Base-by-base conservation (phyloP, 2,113 vertebrate species). In the Pachycephala philippinensis region DNA sequence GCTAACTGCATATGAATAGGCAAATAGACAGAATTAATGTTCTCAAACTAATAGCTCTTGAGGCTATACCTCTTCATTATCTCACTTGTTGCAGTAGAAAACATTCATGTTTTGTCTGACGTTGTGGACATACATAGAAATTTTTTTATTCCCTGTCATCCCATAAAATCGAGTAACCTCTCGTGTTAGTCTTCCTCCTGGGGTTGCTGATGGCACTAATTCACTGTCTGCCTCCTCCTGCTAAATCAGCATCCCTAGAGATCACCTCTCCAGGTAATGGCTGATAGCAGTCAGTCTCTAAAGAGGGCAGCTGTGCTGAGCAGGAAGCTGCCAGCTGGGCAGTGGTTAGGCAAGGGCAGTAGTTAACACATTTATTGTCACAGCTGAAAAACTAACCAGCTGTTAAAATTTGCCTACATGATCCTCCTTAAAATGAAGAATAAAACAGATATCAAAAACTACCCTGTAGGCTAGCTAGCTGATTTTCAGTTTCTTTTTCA, bases 1-100 rank as follows among this genome's bases (percentile, higher is more conserved):
- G 76, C 68, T 72, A 76, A 77, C 59, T 77, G 24, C 33, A 6
- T 75, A 28, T 81, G 68, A 87, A 70, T 78, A 74, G 64, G 39
- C 39, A 92, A 92, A 92, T 53, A 92, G 59, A 74, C 54, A 90
- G 90, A 94, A 94, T 52, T 74, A 35, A 63, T 74, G 63, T 88
- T 86, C 92, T 90, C 53, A 83, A 57, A 45, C 40, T 57, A 71
- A 72, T 6, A 54, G 54, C 35, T 92, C 50, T 72, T 61, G 66
- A 85, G 63, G 50, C 70, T 80, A 17, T 69, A 39, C 35, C 21
- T 74, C 68, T 95, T 87, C 44, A n/a, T 93, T 80, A 77, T 39
- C 33, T 76, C 53, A 50, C 45, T 93, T 60, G n/a, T 79, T 83
- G 81, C 28, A 66, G 18, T 83, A 49, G 80, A 86, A 89, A 63